phyloP scores from a whole-genome alignment of 1,140 invertebrate genomes.

The Panagrolaimus sp. region DNA sequence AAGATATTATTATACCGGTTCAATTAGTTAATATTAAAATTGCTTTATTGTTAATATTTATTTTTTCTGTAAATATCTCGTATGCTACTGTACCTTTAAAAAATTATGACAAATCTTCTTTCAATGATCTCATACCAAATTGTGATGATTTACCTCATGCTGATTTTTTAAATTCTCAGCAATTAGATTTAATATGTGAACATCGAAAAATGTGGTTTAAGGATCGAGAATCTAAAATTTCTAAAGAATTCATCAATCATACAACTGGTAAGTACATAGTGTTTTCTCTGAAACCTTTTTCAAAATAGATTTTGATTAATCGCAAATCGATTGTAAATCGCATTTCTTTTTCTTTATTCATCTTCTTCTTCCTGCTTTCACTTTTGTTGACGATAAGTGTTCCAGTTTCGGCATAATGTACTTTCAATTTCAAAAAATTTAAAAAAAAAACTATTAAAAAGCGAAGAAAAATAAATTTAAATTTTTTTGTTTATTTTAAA shows the following conservation, averaged over 20 bases:
- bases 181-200: slow-evolving; percentile 11
- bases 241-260: slow-evolving; percentile 2
- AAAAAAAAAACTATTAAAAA: not conserved
- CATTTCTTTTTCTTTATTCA: not conserved
- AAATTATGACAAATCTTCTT: too few relatives aligned
- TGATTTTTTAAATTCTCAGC: not conserved
- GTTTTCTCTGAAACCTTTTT: not conserved
- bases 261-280: slow-evolving; percentile 8
- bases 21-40: too few relatives aligned
- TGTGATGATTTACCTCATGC: slow-evolving; percentile 1
- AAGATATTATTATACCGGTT: too few relatives aligned
- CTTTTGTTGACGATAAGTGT: too few relatives aligned
- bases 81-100: too few relatives aligned
- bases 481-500: not conserved
- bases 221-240: slow-evolving; percentile 14
- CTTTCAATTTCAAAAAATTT: not conserved
- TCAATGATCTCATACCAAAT: not conserved
- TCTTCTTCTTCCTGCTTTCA: not conserved
- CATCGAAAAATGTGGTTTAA: slow-evolving; percentile 11
- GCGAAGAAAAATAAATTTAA: not conserved
- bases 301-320: not conserved
- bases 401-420: too few relatives aligned
- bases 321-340: slow-evolving; percentile 3
- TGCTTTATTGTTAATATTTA: too few relatives aligned
- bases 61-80: too few relatives aligned